Conservation (phyloP, 2,797 vertebrate genomes). For the Chiroxiphia lanceolata region DNA sequence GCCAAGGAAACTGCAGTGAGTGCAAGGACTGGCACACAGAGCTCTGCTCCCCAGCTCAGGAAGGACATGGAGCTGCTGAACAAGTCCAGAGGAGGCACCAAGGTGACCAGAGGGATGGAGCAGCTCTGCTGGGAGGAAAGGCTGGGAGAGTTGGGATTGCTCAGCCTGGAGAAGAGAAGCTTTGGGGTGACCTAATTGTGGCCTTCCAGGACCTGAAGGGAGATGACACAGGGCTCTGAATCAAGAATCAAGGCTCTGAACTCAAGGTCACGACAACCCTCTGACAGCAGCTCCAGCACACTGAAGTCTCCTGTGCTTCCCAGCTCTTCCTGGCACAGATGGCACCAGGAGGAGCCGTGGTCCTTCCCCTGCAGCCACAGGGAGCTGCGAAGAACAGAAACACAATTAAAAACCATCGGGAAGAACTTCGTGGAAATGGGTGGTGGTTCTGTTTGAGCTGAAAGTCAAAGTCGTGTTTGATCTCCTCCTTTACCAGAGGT, state of each 20-base stretch:
- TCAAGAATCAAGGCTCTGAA: neutral
- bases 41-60: neutral
- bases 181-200: neutral
- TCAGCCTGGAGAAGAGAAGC: neutral
- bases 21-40: neutral
- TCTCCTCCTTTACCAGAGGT: neutral
- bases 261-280: neutral
- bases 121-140: neutral
- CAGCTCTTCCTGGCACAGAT: neutral
- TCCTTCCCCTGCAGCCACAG: neutral
- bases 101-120: neutral
- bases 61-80: neutral
- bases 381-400: neutral
- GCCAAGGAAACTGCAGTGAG: neutral
- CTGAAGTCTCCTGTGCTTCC: neutral
- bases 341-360: neutral
- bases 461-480: conserved; percentile 27
- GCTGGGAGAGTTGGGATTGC: neutral
- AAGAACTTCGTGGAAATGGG: neutral
- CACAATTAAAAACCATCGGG: neutral
- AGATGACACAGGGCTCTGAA: neutral
- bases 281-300: neutral
- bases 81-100: neutral
- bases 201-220: neutral
- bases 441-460: neutral